Conservation (phyloP, 1,140 invertebrate species). For the Drosophila prosaltans region DNA sequence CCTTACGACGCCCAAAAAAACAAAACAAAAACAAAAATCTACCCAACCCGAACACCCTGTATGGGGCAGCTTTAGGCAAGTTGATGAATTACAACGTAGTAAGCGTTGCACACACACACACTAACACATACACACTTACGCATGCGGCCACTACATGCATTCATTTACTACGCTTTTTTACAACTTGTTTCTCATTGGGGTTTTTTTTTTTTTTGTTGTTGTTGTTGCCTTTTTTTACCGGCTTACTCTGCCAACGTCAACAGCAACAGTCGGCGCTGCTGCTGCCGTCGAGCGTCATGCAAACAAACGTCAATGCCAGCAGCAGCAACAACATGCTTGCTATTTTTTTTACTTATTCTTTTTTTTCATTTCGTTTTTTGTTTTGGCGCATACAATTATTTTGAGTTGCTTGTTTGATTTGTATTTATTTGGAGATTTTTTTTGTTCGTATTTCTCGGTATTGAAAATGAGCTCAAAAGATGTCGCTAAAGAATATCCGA, state of each 20-base stretch:
- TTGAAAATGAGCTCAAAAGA: constrained; percentile 1
- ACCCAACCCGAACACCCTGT: constrained; percentile 55
- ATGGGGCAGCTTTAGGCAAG: constrained; percentile 27
- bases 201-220: not conserved
- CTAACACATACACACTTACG: constrained; percentile 5
- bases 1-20: constrained; percentile 57
- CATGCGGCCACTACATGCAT: constrained; percentile 11
- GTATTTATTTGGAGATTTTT: constrained; percentile 11
- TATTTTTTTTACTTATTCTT: constrained; percentile 60
- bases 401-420: constrained; percentile 27
- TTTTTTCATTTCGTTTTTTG: constrained; percentile 22
- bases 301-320: constrained; percentile 45
- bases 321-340: constrained; percentile 44
- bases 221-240: not conserved
- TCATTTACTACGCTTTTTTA: constrained; percentile 62
- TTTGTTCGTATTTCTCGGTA: constrained; percentile 10
- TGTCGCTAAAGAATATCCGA: constrained; percentile 1
- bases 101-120: constrained; percentile 38
- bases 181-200: constrained; percentile 41
- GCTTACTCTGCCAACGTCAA: constrained; percentile 35
- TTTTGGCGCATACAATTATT: constrained; percentile 64
- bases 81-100: constrained; percentile 77
- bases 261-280: constrained; percentile 18
- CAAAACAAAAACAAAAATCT: constrained; percentile 18
- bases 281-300: constrained; percentile 34